Evolutionary conservation across 2,113 vertebrate species (phyloP).

Genomic region (Oreochromis tanganicae): DNA sequence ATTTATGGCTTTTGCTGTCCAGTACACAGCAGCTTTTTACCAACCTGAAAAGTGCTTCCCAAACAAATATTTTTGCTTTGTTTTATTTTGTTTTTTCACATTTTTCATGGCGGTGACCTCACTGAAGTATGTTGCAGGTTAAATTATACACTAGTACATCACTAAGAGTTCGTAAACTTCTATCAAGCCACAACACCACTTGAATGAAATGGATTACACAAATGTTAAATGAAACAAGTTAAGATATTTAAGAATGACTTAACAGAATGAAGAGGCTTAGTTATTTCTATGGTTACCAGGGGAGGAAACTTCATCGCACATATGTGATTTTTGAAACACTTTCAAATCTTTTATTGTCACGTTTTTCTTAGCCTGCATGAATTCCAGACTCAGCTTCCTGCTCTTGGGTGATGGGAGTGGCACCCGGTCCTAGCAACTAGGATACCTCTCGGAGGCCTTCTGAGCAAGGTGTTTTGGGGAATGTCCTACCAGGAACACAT

Average conservation of each 20-base stretch:
- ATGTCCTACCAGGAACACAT: not conserved
- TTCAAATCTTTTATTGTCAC: not conserved
- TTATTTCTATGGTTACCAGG: not conserved
- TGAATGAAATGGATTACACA: not conserved
- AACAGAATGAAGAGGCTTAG: not conserved
- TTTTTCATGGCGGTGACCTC: not conserved
- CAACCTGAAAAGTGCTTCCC: not conserved
- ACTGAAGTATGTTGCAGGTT: not conserved
- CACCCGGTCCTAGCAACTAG: not conserved
- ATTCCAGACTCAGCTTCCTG: not conserved
- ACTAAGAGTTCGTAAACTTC: not conserved
- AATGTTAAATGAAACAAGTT: not conserved
- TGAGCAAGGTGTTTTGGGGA: not conserved
- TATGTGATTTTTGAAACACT: not conserved
- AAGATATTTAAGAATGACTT: not conserved
- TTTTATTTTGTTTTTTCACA: not conserved
- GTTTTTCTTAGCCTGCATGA: not conserved
- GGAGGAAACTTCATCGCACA: not conserved
- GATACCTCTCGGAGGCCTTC: not conserved
- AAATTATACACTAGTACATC: not conserved
- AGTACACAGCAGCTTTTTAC: not conserved
- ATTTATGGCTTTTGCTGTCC: conserved; percentile 12
- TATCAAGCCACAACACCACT: not conserved
- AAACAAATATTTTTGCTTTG: not conserved
- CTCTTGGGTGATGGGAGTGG: not conserved